Base-by-base conservation (phyloP, 2,113 vertebrate species). In the Chionomys nivalis region DNA sequence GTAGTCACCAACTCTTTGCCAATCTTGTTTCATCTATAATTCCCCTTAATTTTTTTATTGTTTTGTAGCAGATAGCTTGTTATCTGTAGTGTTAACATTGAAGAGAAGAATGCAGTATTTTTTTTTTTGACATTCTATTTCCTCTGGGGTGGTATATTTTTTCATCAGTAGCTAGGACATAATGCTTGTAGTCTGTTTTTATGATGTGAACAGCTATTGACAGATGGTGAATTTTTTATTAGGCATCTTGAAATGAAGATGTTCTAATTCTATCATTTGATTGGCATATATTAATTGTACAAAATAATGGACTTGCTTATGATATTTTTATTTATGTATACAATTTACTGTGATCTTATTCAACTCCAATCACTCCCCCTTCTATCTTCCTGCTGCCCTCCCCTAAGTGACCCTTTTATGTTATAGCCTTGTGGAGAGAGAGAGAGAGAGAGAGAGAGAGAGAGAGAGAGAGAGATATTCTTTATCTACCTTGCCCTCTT, bases 181-280 rank as follows among this genome's bases (percentile, higher is more conserved):
- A 73, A 76, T 82, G 76, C 82, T 44, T 91, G 33, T 83, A 79
- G 33, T 77, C 8, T 95, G 17, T 44, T 95, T 75, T 93, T 85
- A 44, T 93, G 63, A 89, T 92, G 36, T 75, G 26, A 94, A 75
- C 16, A 96, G 58, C 33, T 33, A 47, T 76, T 86, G 73, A 76
- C 92, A 96, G 61, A 91, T 94, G 78, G 61, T 63, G 87, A 65
- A 79, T 79, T 92, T 76, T 90, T 89, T 52, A 28, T 96, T 96
- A 94, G 90, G 44, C 13, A 87, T 89, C 63, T 93, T 94, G 93
- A 96, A 91, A 95, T 90, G 77, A 52, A 93, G 47, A 73, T 91
- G 61, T 92, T 95, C 61, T 96, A 91, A 96, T 91, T 91, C 36
- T 93, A 10, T 87, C 66, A 66, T 91, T 82, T 73, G 44, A 76